Percentiles rank a stretch among this genome's conserved stretches.
phyloP scores from a whole-genome alignment of 2,888 invertebrate species.

The Anarsia innoxiella region DNA sequence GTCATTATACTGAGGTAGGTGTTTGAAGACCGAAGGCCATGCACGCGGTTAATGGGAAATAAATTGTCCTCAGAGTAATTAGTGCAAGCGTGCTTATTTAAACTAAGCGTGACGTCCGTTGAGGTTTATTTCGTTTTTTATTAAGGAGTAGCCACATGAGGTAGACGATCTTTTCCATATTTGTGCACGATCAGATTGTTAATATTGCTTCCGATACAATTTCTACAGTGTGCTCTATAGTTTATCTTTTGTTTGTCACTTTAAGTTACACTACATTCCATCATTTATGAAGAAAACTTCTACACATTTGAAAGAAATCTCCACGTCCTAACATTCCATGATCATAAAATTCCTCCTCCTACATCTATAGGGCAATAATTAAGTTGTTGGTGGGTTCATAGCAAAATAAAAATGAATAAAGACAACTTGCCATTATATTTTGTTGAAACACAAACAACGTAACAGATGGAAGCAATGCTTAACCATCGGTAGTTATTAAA shows the following conservation, averaged over 20 bases:
- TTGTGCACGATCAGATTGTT: no score
- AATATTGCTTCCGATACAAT: no score
- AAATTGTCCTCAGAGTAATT: constrained; percentile 71
- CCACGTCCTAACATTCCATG: no score
- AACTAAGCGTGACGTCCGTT: constrained; percentile 54
- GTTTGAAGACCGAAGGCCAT: constrained; percentile 63
- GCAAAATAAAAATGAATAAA: constrained; percentile 4
- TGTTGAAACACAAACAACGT: constrained; percentile 1
- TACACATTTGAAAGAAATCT: no score
- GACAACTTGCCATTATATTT: constrained; percentile 6
- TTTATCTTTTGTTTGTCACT: no score
- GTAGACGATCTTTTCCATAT: no score
- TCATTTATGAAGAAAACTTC: no score
- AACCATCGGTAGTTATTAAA: constrained; percentile 61
- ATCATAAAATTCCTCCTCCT: no score
- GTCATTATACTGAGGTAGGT: constrained; percentile 47
- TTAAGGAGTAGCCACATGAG: constrained; percentile 32
- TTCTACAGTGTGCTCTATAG: no score
- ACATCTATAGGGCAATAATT: no score
- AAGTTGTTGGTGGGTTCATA: no score
- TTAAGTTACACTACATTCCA: no score
- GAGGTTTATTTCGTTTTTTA: constrained; percentile 35
- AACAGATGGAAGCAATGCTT: constrained; percentile 30
- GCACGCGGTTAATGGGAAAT: constrained; percentile 61
- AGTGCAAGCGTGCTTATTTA: constrained; percentile 53